Evolutionary conservation across 2,797 vertebrate genomes (phyloP), one percentile per base, ranked within the genome.

Genomic region (Petrocephalus schoutedeni): DNA sequence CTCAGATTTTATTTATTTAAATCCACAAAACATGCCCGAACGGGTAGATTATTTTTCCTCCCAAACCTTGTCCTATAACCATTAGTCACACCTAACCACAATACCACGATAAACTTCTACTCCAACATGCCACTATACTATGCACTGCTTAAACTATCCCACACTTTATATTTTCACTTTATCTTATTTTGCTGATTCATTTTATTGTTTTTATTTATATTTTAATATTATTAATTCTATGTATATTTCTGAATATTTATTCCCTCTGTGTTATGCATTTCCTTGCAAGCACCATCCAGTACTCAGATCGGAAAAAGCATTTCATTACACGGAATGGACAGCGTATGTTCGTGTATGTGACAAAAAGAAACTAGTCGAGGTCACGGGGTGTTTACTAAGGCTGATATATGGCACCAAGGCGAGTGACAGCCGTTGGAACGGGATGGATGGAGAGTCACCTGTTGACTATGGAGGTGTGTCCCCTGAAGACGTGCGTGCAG

Each of bases 391-490:
- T 45, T 45, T 16, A 36, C 45, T 77, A 77, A 77, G 41, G 32
- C 16, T 19, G 28, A 36, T 41, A 45, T 77, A 77, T 77, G 71
- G 36, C 71, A 77, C 36, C 16, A 77, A 77, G 1, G 10, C 10
- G 21, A 74, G 9, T 28, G 28, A 9, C 32, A 14, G 32, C 67
- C 19, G 14, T 45, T 77, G 41, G 19, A 77, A 45, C 36, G 12
- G 5, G 23, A 77, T 41, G 19, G 6, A 19, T n/a, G 49, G 57
- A 61, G 9, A 49, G 93, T 19, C 88, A 96, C 95, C 95, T 96
- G 92, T 96, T 96, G 16, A 96, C 95, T 19, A 95, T 96, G 0
- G 96, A 96, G 0, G 95, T 96, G 92, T 96, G 96, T n/a, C 96
- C 96, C 32, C 94, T 89, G 92, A 96, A 96, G 89, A 96, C 90